These are phyloP conservation scores for Sipunculus nudus DNA, from an alignment of 2,888 invertebrate species.

Conservation along the genomic window DNA sequence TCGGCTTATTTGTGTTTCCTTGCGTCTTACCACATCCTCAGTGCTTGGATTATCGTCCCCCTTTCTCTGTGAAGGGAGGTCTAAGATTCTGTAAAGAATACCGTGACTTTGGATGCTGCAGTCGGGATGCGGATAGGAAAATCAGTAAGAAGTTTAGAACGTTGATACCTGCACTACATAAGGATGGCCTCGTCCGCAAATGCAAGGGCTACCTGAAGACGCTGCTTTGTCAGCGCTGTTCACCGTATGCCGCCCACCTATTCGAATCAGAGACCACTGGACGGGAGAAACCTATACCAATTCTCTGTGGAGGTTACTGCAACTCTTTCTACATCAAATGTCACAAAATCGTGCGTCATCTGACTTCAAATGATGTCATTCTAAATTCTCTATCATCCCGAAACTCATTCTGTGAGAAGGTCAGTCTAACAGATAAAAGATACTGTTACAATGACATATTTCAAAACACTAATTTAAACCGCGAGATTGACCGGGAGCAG, in stretches of 20 bases:
- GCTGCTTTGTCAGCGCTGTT: constrained; percentile 58
- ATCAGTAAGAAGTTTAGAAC: constrained; percentile 36
- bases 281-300: constrained; percentile 48
- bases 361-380: constrained; percentile 41
- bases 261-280: constrained; percentile 54
- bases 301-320: constrained; percentile 52
- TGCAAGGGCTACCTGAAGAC: constrained; percentile 47
- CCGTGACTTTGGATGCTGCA: constrained; percentile 56
- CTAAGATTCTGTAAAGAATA: constrained; percentile 56
- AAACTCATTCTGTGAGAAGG: constrained; percentile 44
- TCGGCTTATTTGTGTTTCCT: too few species aligned
- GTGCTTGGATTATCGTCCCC: constrained; percentile 58
- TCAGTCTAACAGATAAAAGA: constrained; percentile 45
- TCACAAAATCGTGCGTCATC: constrained; percentile 38
- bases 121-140: constrained; percentile 38
- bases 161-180: constrained; percentile 30
- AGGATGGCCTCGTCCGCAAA: too few species aligned
- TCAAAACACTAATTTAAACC: constrained; percentile 42
- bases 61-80: constrained; percentile 43
- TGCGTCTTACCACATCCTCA: too few species aligned
- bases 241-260: constrained; percentile 61
- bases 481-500: constrained; percentile 39
- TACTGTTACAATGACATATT: constrained; percentile 60
- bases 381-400: too few species aligned
- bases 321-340: constrained; percentile 47